phyloP scores from a whole-genome alignment of 2,113 vertebrate genomes.

The Sinocyclocheilus grahami region DNA sequence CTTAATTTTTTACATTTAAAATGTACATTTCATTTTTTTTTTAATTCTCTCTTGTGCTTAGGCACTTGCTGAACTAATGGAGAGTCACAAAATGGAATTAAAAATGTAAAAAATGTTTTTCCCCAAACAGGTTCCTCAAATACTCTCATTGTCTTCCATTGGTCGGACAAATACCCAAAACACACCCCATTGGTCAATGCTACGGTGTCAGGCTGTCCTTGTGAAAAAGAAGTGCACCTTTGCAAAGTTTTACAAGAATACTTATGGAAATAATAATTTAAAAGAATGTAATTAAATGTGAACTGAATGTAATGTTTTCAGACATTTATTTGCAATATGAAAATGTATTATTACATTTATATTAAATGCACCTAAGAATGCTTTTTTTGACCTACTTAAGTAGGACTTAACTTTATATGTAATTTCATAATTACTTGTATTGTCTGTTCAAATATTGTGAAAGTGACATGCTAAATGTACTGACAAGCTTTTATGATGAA shows the following conservation, averaged over 20 bases:
- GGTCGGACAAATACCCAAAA: too few species aligned
- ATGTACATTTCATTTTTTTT: too few species aligned
- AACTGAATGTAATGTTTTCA: not conserved
- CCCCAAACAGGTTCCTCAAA: too few species aligned
- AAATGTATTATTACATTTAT: not conserved
- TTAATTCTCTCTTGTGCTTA: too few species aligned
- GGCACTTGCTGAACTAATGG: too few species aligned
- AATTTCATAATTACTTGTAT: not conserved
- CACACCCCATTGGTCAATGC: not conserved
- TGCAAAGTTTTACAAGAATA: too few species aligned
- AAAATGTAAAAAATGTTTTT: too few species aligned
- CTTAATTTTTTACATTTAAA: too few species aligned
- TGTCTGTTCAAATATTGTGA: not conserved
- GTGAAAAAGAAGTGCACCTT: too few species aligned
- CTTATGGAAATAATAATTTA: not conserved
- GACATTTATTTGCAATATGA: not conserved
- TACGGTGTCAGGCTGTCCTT: not conserved
- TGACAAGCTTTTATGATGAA: not conserved
- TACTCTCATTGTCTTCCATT: too few species aligned
- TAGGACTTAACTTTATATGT: not conserved
- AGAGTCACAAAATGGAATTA: too few species aligned
- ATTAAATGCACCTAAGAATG: too few species aligned
- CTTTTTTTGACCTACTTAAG: not conserved
- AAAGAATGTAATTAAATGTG: not conserved
- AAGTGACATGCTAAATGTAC: not conserved